Evolutionary conservation across 2,888 invertebrate species (phyloP), one percentile per base, ranked within the genome.

Genomic region (Galeruca laticollis): DNA sequence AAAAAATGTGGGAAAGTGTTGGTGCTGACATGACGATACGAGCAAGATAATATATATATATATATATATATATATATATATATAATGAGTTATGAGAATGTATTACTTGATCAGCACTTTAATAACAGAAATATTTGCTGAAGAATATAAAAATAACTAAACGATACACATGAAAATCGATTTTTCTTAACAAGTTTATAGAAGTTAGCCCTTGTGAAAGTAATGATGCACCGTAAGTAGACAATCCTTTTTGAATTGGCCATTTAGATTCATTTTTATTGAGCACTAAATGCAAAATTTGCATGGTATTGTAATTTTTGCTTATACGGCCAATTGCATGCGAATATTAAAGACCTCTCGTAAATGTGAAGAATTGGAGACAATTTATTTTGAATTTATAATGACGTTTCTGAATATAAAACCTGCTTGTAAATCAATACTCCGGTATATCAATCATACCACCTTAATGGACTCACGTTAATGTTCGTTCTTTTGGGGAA

Each of bases 311-410:
- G 66, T 67, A 70, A 70, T 70, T 67, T 61, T 67, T 57, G 52
- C 59, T 62, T 70, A 70, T 70, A 67, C 70, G 70, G 60, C 62
- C 70, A 70, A 70, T 67, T 70, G 67, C 47, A 59, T 52, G 67
- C 49, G 70, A 67, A 67, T 67, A 67, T 70, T 67, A 70, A 70
- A 61, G 67, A 43, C 63, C 57, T 26, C 15, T 13, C 52, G 62
- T 70, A 60, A 70, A 67, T 67, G 51, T 62, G 67, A 67, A 70
- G 63, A 70, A 70, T 56, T 59, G 66, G 52, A 67, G 47, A 70
- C 63, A 59, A 70, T 70, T 70, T 63, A 70, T 70, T 66, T 67
- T 59, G 60, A 70, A 67, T 70, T 67, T 70, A 67, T 70, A 70
- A 70, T 70, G 70, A 70, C 70, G 47, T 70, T 70, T 70, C 65